These are phyloP conservation scores for Sycophila sp. DNA, from an alignment of 1,140 invertebrate species.

Conservation along the genomic window DNA sequence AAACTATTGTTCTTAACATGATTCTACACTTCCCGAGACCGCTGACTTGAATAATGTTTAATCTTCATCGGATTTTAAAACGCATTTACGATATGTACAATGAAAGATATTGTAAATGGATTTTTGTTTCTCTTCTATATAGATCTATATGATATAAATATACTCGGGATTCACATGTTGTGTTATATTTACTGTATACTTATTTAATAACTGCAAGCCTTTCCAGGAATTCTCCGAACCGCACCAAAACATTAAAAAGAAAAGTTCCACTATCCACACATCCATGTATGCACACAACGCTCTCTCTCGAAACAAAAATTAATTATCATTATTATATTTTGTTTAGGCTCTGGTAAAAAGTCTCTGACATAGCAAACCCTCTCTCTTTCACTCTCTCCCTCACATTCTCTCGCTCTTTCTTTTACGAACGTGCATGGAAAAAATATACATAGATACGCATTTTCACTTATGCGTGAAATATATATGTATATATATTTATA, in stretches of 20 bases:
- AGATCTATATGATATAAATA: slow-evolving; percentile 45
- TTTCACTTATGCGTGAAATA: slow-evolving; percentile 9
- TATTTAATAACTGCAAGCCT: slow-evolving; percentile 45
- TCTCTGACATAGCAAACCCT: not conserved
- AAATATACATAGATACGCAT: slow-evolving; percentile 37
- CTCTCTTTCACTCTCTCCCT: slow-evolving; percentile 6
- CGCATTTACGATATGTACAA: slow-evolving; percentile 63
- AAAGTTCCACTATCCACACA: slow-evolving; percentile 6
- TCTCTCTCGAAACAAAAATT: slow-evolving; percentile 9
- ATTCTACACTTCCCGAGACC: slow-evolving; percentile 33
- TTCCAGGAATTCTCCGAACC: slow-evolving; percentile 26
- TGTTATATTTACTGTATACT: slow-evolving; percentile 44
- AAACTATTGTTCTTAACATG: slow-evolving; percentile 34
- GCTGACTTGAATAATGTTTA: slow-evolving; percentile 35
- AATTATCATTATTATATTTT: slow-evolving; percentile 16
- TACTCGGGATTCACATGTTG: slow-evolving; percentile 33
- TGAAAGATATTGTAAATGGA: slow-evolving; percentile 52
- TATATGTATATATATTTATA: slow-evolving; percentile 28
- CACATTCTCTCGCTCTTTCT: not conserved
- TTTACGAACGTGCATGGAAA: slow-evolving; percentile 24
- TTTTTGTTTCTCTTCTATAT: slow-evolving; percentile 39
- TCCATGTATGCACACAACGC: slow-evolving; percentile 24
- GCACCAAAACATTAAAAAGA: slow-evolving; percentile 5
- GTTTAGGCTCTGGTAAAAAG: slow-evolving; percentile 33
- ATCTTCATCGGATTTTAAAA: slow-evolving; percentile 46